A percentile compares a stretch with the other conserved stretches of the same genome.
Evolutionary conservation across 1,140 invertebrate species (phyloP).

Genomic region (Lepidurus arcticus): DNA sequence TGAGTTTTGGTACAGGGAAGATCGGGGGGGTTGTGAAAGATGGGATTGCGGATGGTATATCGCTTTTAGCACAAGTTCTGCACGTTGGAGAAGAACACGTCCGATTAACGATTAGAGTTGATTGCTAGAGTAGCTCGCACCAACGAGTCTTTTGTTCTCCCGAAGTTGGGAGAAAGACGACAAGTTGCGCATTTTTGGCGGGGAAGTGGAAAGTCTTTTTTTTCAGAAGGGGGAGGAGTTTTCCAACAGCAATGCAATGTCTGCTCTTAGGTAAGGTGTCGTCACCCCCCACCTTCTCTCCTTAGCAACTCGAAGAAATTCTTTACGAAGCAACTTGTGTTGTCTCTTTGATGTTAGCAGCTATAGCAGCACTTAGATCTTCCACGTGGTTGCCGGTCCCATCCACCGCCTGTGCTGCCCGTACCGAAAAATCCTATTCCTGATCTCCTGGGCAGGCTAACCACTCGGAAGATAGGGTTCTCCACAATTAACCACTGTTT

Average conservation of each 20-base stretch:
- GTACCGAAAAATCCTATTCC: background rate
- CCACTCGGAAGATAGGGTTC: background rate
- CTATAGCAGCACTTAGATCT: background rate
- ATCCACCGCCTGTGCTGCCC: background rate
- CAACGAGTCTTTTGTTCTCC: background rate
- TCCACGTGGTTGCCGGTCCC: slow-evolving; percentile 6
- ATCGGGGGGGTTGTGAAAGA: background rate
- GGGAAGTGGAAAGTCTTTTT: background rate
- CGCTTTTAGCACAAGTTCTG: background rate
- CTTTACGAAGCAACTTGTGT: slow-evolving; percentile 11
- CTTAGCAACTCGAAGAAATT: background rate
- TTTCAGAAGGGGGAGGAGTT: background rate
- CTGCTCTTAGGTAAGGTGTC: background rate
- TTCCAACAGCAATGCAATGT: background rate
- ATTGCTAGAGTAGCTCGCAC: slow-evolving; percentile 6
- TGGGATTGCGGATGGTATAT: background rate
- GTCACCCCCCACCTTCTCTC: background rate
- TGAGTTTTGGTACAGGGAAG: background rate
- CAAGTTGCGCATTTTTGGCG: background rate
- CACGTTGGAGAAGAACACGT: background rate
- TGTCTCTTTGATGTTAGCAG: background rate
- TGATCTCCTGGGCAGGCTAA: background rate
- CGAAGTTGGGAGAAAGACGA: background rate
- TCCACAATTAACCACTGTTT: too few relatives aligned
- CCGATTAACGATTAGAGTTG: background rate